Evolutionary conservation across 2,888 invertebrate genomes (phyloP), one percentile per base, ranked within the genome.

Genomic region (Pardosa pseudoannulata): DNA sequence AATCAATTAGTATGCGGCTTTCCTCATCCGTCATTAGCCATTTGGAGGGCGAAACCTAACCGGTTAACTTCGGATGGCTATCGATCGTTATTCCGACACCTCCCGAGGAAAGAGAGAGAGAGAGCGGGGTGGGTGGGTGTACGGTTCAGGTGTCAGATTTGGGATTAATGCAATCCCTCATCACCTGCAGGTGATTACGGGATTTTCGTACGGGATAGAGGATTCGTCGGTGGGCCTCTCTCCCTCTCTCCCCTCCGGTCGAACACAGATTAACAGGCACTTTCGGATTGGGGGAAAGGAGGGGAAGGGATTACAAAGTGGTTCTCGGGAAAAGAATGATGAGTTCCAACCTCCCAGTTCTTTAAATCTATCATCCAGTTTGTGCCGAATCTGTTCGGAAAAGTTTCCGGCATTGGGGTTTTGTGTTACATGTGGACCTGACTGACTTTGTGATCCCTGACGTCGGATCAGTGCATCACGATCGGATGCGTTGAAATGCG

Each of bases 141-240:
- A 19, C 23, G 23, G 16, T 56, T 56, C 56, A 56, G 23, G 56
- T 56, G 56, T 56, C 56, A 56, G 56, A 56, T 56, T 56, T 23
- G 23, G 56, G 56, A 56, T 56, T 56, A 56, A 56, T 56, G 23
- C 56, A 56, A 56, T 56, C 56, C 56, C 56, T 56, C 56, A 23
- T 56, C 56, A 56, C 23, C 56, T 19, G 6, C 56, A 56, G 56
- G 56, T 56, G 56, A 56, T 56, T 56, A 56, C 23, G 23, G 56
- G 56, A 56, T 56, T 56, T 56, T 11, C 1, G 16, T n/a, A n/a
- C n/a, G 56, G 56, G 16, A 46, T 46, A 16, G 46, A 46, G 46
- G 9, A 36, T 36, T 9, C 5, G 36, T 7, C 6, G n/a, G n/a
- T n/a, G n/a, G n/a, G n/a, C n/a, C n/a, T n/a, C n/a, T n/a, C n/a